A percentile compares a stretch with the other conserved stretches of the same genome.
Conservation (phyloP, 2,113 vertebrate genomes). For the Chaetops frenatus region DNA sequence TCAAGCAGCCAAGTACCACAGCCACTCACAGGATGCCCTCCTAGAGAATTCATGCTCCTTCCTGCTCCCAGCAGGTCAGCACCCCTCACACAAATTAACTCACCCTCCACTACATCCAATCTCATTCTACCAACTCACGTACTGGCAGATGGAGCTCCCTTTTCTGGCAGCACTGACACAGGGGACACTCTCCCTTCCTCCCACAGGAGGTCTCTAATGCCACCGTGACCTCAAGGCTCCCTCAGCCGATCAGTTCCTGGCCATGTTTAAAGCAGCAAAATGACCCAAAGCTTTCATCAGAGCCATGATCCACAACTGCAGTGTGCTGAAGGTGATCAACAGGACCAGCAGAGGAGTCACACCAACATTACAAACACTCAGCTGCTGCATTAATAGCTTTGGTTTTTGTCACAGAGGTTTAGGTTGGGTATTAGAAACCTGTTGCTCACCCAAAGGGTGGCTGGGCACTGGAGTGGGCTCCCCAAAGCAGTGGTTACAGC, state of each 20-base stretch:
- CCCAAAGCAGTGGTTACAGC: background rate
- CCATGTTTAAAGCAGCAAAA: background rate
- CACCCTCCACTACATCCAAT: background rate
- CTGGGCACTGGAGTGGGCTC: background rate
- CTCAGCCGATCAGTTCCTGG: background rate
- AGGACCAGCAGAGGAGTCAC: background rate
- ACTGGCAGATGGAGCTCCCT: background rate
- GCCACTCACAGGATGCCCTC: accelerated
- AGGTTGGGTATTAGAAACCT: no score
- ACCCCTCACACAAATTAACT: background rate
- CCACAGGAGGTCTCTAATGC: background rate
- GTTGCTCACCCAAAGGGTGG: background rate
- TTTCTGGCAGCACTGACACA: background rate
- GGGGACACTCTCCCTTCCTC: background rate
- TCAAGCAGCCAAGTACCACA: background rate
- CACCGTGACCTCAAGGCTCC: background rate
- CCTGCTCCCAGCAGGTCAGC: background rate
- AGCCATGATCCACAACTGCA: accelerated
- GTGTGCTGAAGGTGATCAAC: no score
- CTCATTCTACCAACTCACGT: background rate
- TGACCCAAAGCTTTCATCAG: background rate
- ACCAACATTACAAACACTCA: no score
- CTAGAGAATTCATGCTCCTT: background rate
- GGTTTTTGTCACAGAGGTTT: background rate
- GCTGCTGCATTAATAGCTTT: background rate